These are phyloP conservation scores for Dunckerocampus dactyliophorus DNA, from an alignment of 2,113 vertebrate species.

Conservation along the genomic window DNA sequence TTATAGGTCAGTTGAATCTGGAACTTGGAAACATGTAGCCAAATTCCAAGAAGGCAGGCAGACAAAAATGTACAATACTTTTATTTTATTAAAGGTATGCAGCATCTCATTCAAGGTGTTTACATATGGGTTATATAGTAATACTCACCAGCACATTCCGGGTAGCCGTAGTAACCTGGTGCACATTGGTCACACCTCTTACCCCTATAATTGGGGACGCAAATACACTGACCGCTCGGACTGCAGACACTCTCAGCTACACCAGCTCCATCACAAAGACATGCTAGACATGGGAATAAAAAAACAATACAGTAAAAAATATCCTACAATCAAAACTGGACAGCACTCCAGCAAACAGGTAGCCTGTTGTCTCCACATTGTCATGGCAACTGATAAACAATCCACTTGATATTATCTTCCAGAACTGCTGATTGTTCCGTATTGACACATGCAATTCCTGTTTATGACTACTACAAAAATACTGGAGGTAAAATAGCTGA, in stretches of 20 bases:
- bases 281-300: constrained; percentile 50
- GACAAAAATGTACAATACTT: too few relatives aligned
- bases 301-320: background rate
- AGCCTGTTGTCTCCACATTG: too few relatives aligned
- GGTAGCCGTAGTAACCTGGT: constrained; percentile 72
- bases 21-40: too few relatives aligned
- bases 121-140: too few relatives aligned
- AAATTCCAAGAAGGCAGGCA: too few relatives aligned
- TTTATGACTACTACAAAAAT: too few relatives aligned
- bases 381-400: background rate
- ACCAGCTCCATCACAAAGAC: constrained; percentile 68
- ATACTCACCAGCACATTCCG: constrained; percentile 73
- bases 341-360: too few relatives aligned
- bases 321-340: too few relatives aligned
- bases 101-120: too few relatives aligned
- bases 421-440: background rate
- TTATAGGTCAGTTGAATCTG: too few relatives aligned
- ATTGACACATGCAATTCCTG: background rate
- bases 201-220: constrained; percentile 62
- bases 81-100: too few relatives aligned
- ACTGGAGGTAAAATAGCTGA: background rate
- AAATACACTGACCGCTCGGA: constrained; percentile 66
- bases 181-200: constrained; percentile 68
- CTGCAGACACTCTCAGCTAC: constrained; percentile 59
- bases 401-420: too few relatives aligned